Evolutionary conservation across 2,113 vertebrate genomes (phyloP).

Genomic region (Pristiophorus japonicus): DNA sequence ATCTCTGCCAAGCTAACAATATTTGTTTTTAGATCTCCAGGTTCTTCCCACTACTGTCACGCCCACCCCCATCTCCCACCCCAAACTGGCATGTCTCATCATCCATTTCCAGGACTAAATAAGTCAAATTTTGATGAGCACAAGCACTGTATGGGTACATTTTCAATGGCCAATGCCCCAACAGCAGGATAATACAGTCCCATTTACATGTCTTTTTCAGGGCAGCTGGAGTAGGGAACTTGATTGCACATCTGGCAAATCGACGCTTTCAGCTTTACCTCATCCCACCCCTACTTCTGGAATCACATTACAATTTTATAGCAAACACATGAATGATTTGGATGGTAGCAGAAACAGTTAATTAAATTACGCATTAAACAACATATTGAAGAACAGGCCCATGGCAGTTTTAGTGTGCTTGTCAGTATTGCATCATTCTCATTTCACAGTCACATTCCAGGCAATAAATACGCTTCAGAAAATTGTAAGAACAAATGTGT

Average conservation of each 20-base stretch:
- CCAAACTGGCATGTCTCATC: not conserved
- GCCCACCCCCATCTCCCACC: too few relatives aligned
- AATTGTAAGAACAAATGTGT: not conserved
- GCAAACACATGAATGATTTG: not conserved
- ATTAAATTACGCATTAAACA: not conserved
- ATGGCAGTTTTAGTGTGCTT: not conserved
- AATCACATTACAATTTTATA: not conserved
- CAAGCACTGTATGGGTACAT: not conserved
- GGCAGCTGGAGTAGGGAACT: not conserved
- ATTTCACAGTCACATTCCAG: not conserved
- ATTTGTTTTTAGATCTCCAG: not conserved
- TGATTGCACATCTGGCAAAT: not conserved
- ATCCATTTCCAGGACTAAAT: too few relatives aligned
- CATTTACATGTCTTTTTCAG: not conserved
- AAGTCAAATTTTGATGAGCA: not conserved
- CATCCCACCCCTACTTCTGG: not conserved
- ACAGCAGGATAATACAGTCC: not conserved
- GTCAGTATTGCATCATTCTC: not conserved
- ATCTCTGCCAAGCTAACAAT: not conserved
- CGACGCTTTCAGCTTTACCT: not conserved
- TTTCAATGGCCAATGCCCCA: not conserved
- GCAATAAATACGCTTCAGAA: not conserved
- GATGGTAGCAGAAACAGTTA: not conserved
- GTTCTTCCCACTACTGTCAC: not conserved
- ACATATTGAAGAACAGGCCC: not conserved